Evolutionary conservation across 2,888 invertebrate genomes (phyloP).

Genomic region (Vanessa cardui): DNA sequence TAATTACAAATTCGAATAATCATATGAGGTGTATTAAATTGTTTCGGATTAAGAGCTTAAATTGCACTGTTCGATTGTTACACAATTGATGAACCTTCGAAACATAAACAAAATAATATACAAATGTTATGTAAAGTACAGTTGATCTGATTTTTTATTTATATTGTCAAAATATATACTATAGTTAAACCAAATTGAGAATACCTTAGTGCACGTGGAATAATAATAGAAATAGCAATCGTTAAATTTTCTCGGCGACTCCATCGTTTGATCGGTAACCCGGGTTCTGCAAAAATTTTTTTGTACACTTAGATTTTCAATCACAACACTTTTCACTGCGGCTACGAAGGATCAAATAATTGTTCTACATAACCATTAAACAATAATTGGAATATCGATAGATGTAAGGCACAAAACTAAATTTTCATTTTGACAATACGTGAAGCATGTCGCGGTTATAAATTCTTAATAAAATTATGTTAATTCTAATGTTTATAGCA

Average conservation of each 20-base stretch:
- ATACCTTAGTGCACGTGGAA: conserved; percentile 92
- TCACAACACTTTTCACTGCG: conserved; percentile 49
- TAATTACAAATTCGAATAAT: no score
- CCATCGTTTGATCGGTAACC: conserved; percentile 80
- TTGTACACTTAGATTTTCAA: conserved; percentile 30
- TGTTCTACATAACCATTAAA: conserved; percentile 6
- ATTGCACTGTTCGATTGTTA: conserved; percentile 18
- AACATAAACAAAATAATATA: conserved; percentile 28
- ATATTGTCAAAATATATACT: background rate
- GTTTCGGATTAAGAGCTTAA: no score
- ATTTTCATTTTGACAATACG: conserved; percentile 76
- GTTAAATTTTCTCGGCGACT: conserved; percentile 89
- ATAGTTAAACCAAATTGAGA: conserved; percentile 36
- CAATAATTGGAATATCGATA: conserved; percentile 23
- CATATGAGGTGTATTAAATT: no score
- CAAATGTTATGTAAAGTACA: conserved; percentile 31
- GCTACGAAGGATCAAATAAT: conserved; percentile 46
- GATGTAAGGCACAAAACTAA: conserved; percentile 50
- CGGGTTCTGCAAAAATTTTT: conserved; percentile 67
- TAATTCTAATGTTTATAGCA: conserved; percentile 45
- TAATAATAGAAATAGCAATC: conserved; percentile 96
- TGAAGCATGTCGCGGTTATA: conserved; percentile 71
- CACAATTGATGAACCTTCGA: conserved; percentile 32
- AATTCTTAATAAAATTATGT: conserved; percentile 59
- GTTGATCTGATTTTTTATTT: conserved; percentile 10